A percentile compares a stretch with the other conserved stretches of the same genome.
These are phyloP conservation scores for Leptinotarsa tumamoca DNA, from an alignment of 2,888 invertebrate genomes.

Conservation along the genomic window DNA sequence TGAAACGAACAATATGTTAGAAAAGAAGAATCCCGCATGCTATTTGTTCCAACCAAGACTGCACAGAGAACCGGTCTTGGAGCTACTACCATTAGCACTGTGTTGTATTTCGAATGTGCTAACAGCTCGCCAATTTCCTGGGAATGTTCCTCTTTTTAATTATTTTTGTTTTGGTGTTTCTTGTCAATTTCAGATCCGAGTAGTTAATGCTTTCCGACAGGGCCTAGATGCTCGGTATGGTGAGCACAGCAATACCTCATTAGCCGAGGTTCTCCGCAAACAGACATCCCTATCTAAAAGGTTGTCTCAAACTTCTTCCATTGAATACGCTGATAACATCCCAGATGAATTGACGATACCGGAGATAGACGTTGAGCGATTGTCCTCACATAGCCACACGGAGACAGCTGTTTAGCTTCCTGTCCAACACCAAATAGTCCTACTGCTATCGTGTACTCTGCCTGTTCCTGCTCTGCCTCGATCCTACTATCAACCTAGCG, in stretches of 20 bases:
- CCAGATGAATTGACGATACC: constrained; percentile 90
- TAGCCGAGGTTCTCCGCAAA: constrained; percentile 93
- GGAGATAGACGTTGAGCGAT: constrained; percentile 92
- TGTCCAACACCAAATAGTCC: constrained; percentile 41
- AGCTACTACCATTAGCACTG: constrained; percentile 48
- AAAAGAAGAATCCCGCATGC: constrained; percentile 35
- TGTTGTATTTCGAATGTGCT: constrained; percentile 63
- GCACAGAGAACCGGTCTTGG: constrained; percentile 53
- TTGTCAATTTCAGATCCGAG: constrained; percentile 91
- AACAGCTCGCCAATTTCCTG: constrained; percentile 62
- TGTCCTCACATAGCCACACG: constrained; percentile 93
- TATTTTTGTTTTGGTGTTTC: constrained; percentile 68
- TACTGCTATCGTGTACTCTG: constrained; percentile 30
- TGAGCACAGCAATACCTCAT: constrained; percentile 91
- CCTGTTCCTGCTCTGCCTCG: constrained; percentile 53
- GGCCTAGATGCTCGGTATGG: constrained; percentile 96
- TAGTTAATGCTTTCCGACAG: constrained; percentile 99
- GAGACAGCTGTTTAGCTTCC: constrained; percentile 88
- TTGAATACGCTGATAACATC: constrained; percentile 91
- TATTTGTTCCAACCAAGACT: constrained; percentile 35
- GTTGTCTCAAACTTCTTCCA: constrained; percentile 90
- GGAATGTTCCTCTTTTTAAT: constrained; percentile 67
- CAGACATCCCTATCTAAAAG: constrained; percentile 93
- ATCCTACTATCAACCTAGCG: constrained; percentile 37
- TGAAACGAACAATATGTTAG: constrained; percentile 1